These are phyloP conservation scores for Brachynemurus nebulosus DNA, from an alignment of 2,888 invertebrate genomes.

Conservation along the genomic window DNA sequence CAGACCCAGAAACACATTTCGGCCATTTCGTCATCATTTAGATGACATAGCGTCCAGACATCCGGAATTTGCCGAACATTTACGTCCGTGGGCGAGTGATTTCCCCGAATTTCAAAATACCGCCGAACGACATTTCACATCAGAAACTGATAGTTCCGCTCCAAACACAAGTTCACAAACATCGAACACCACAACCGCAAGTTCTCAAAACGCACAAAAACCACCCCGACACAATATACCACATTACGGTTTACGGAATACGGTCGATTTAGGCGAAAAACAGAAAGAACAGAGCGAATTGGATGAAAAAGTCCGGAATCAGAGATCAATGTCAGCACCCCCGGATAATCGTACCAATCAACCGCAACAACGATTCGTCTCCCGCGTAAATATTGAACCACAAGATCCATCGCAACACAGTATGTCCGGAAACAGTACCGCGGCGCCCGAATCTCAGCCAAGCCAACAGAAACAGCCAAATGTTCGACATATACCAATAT, in stretches of 20 bases:
- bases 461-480: conserved; percentile 32
- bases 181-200: conserved; percentile 7
- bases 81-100: conserved; percentile 31
- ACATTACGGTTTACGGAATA: conserved; percentile 60
- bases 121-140: not conserved
- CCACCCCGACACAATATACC: conserved; percentile 35
- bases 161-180: no score
- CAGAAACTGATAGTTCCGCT: no score
- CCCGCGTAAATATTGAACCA: conserved; percentile 29
- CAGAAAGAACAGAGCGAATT: conserved; percentile 42
- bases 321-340: conserved; percentile 69
- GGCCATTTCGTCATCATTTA: conserved; percentile 38
- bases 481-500: conserved; percentile 75
- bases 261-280: conserved; percentile 62
- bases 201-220: conserved; percentile 35
- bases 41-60: conserved; percentile 58
- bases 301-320: conserved; percentile 37
- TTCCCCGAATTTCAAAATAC: conserved; percentile 6
- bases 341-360: conserved; percentile 36
- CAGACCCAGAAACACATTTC: conserved; percentile 34
- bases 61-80: conserved; percentile 59
- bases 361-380: conserved; percentile 22
- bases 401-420: conserved; percentile 13
- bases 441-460: conserved; percentile 19
- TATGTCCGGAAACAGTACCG: conserved; percentile 8